These are phyloP conservation scores for Hippocampus guttulatus DNA, from an alignment of 2,113 vertebrate genomes.

Conservation along the genomic window DNA sequence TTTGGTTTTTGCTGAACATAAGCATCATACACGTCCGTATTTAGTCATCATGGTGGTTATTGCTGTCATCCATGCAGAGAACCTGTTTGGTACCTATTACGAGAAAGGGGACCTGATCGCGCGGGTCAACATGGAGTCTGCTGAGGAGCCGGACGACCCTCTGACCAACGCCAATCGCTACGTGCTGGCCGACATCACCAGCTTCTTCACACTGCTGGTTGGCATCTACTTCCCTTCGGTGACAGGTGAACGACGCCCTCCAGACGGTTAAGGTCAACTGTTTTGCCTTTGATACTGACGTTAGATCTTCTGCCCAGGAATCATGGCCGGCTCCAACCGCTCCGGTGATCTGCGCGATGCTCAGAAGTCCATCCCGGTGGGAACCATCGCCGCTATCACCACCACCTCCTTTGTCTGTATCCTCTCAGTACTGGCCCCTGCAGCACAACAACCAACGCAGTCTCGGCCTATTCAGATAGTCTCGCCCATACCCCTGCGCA, in stretches of 20 bases:
- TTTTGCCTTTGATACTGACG: neutral
- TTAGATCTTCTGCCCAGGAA: conserved; percentile 71
- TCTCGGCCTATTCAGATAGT: no score
- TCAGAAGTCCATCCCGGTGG: conserved; percentile 95
- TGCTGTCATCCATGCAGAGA: conserved; percentile 70
- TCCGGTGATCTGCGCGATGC: conserved; percentile 96
- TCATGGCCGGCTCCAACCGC: conserved; percentile 98
- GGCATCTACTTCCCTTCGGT: conserved; percentile 99
- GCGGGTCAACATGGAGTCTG: conserved; percentile 65
- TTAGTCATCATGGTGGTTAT: no score
- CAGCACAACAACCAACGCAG: neutral
- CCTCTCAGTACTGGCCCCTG: conserved; percentile 64
- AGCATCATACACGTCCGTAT: no score
- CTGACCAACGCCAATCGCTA: conserved; percentile 84
- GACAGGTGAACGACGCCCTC: conserved; percentile 76
- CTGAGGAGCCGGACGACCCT: conserved; percentile 56
- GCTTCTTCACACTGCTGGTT: conserved; percentile 92
- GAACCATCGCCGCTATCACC: conserved; percentile 94
- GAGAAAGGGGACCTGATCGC: conserved; percentile 85
- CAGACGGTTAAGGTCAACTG: neutral
- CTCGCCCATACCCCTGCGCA: no score
- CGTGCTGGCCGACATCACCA: conserved; percentile 92
- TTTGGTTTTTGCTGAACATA: no score
- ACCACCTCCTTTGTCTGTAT: conserved; percentile 97
- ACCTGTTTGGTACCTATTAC: conserved; percentile 88